Evolutionary conservation across 2,888 invertebrate genomes (phyloP), one percentile per base, ranked within the genome.

Genomic region (Tanytarsus gracilentus): DNA sequence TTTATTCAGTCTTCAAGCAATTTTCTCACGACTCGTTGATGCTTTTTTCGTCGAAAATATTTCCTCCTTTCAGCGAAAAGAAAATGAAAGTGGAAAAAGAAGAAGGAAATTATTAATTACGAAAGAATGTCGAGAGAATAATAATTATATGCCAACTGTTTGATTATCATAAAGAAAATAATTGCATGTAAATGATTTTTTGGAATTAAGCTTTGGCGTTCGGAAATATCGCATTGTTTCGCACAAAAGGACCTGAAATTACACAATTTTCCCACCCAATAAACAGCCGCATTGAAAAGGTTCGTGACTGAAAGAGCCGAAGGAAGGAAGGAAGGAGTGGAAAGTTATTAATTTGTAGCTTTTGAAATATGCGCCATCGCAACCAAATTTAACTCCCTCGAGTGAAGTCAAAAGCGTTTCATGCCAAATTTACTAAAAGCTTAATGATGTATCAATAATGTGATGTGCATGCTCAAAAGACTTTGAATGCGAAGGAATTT

Each of bases 401-500:
- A 33, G 11, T 9, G 3, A 5, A 33, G 18, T 44, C 11, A 11
- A 1, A 39, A 39, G 23, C 18, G 21, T 21, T 18, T 23, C n/a
- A 40, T 40, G n/a, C 18, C 5, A 44, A 44, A 11, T 44, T 18
- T 23, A 11, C 11, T 9, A 44, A 21, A 23, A 44, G 5, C 11
- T 44, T 44, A 44, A 44, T 44, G 44, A 23, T 23, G 44, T 44
- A 23, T 44, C 9, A 44, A 44, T 44, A 44, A 44, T 44, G 9
- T 11, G 44, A 23, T 44, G 21, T 44, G 44, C 44, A 44, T 44
- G 44, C 44, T 23, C 23, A 23, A n/a, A 9, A 23, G 5, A 11
- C 8, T 44, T 18, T 18, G 21, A 23, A 44, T 44, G n/a, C n/a
- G n/a, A n/a, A n/a, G n/a, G n/a, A n/a, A n/a, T n/a, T n/a, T n/a